Conservation (phyloP, 2,888 invertebrate genomes). For the Aphrophora alni region DNA sequence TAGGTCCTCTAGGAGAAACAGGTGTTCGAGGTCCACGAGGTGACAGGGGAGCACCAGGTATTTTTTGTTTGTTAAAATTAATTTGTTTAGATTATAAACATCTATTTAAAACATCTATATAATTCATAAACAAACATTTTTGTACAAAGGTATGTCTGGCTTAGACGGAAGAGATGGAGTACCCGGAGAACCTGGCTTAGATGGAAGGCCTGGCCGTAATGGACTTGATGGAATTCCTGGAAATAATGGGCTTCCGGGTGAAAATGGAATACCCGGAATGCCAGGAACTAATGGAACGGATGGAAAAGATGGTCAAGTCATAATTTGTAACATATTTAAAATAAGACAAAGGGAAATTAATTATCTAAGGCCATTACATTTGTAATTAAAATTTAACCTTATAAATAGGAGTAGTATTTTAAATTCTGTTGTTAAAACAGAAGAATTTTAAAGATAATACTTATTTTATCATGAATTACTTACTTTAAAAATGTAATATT, state of each 20-base stretch:
- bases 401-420: too few species aligned
- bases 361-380: too few species aligned
- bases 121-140: neutral
- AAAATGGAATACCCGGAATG: slow-evolving; percentile 71
- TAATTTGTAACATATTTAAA: slow-evolving; percentile 52
- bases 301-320: too few species aligned
- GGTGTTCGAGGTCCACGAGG: slow-evolving; percentile 77
- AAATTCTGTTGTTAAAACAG: too few species aligned
- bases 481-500: too few species aligned
- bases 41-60: slow-evolving; percentile 61
- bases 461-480: too few species aligned
- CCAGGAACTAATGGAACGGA: slow-evolving; percentile 75
- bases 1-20: slow-evolving; percentile 72
- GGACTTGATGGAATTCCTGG: slow-evolving; percentile 79
- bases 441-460: too few species aligned
- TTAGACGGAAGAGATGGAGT: slow-evolving; percentile 88
- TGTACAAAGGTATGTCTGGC: slow-evolving; percentile 65
- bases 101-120: neutral
- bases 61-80: slow-evolving; percentile 6
- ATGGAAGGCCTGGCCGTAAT: slow-evolving; percentile 84
- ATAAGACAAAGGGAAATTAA: neutral
- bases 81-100: neutral
- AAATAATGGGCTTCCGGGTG: slow-evolving; percentile 75
- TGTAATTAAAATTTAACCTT: too few species aligned
- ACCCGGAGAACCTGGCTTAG: slow-evolving; percentile 89